Conservation (phyloP, 2,888 invertebrate genomes). For the Caenorhabditis virilis region DNA sequence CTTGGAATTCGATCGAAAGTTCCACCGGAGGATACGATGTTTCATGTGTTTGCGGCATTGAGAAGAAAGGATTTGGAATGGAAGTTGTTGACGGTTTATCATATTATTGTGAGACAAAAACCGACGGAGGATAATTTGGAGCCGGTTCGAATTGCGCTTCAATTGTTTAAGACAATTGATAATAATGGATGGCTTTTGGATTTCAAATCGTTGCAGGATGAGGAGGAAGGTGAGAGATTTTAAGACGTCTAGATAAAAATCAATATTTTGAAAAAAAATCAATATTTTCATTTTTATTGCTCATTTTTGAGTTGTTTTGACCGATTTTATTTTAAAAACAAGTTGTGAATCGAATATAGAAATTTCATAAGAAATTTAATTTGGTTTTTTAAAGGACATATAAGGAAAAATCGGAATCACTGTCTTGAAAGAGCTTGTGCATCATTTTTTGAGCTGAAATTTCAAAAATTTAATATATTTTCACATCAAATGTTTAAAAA, state of each 20-base stretch:
- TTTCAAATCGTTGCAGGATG: constrained; percentile 82
- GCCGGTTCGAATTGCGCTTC: constrained; percentile 76
- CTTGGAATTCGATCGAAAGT: constrained; percentile 87
- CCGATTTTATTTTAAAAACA: too few relatives aligned
- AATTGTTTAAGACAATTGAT: constrained; percentile 92
- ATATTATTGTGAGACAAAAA: constrained; percentile 86
- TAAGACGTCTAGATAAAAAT: too few relatives aligned
- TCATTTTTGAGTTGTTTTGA: too few relatives aligned
- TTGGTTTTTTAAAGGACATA: too few relatives aligned
- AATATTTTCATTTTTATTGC: constrained; percentile 1
- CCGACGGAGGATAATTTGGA: constrained; percentile 72
- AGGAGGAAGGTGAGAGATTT: constrained; percentile 39
- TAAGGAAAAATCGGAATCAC: too few relatives aligned
- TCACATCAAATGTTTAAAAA: too few relatives aligned
- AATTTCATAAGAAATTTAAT: too few relatives aligned
- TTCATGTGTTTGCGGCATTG: constrained; percentile 91
- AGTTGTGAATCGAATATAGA: too few relatives aligned
- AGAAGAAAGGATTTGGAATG: constrained; percentile 94
- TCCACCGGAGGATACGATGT: constrained; percentile 29
- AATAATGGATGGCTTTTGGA: constrained; percentile 94
- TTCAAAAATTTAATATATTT: too few relatives aligned
- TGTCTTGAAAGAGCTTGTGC: too few relatives aligned
- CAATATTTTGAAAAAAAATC: background rate
- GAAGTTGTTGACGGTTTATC: constrained; percentile 93
- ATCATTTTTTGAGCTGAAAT: too few relatives aligned